Base-by-base conservation (phyloP, 2,113 vertebrate species). In the Erythrocercus mccallii region DNA sequence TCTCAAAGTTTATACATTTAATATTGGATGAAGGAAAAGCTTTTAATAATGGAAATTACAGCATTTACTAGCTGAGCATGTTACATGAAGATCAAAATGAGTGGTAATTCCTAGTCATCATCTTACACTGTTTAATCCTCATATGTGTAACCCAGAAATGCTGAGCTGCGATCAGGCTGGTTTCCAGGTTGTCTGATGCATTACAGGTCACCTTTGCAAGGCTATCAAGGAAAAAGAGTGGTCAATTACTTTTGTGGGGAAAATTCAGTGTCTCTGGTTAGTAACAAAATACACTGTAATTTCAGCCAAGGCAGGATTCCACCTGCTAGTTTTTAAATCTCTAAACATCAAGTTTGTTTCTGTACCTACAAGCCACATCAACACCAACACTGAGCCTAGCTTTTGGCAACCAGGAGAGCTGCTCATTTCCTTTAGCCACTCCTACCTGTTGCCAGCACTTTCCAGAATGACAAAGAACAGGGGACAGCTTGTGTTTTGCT, bases 21-120 rank as follows among this genome's bases (percentile, higher is more conserved):
- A 77, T 83, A 40, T 30, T 47, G 22, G 38, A 56, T 74, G 58
- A 94, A 93, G 47, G 12, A 61, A 86, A 80, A 83, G 4, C 16
- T 27, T 92, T 92, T 84, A 74, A 72, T 74, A 87, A 87, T 89
- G 44, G 66, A 91, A 96, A 86, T 61, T 71, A 53, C 23, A 35
- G 38, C 15, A 72, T 21, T 91, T 87, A 65, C 33, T 86, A 83
- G 20, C 42, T 73, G 62, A 85, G 30, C 27, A n/a, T 0, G 0
- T 57, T 77, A 38, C 28, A 51, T 53, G 68, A 86, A 81, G 24
- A 73, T 44, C 51, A 68, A 88, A 58, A 19, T 68, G 18, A 70
- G 30, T 38, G 37, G 28, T 74, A 91, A 68, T 44, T 74, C 61
- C 73, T 79, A 62, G 15, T 73, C 42, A 72, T 51, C 17, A 37